Percentiles rank a stretch among this genome's conserved stretches.
Conservation (phyloP, 92 coral and sea anemone genomes). For the Phymanthus crucifer region DNA sequence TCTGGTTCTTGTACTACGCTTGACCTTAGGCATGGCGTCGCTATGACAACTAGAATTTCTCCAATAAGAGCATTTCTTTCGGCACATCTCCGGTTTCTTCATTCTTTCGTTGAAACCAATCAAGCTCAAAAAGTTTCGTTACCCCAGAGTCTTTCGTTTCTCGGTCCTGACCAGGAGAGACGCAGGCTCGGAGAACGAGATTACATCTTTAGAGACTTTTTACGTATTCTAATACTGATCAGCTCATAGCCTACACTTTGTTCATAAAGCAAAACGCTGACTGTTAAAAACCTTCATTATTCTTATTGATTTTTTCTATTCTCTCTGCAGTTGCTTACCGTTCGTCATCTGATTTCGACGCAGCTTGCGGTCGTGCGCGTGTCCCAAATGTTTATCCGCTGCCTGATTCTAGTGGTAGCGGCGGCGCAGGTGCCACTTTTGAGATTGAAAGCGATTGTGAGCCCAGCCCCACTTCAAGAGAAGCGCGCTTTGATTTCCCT, state of each 20-base stretch:
- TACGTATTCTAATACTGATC: neutral
- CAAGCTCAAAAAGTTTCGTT: too few species aligned
- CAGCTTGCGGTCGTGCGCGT: conserved; percentile 98
- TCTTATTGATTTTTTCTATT: neutral
- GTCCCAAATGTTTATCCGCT: conserved; percentile 61
- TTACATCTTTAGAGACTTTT: too few species aligned
- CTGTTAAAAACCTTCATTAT: neutral
- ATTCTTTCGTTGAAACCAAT: too few species aligned
- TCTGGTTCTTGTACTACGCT: too few species aligned
- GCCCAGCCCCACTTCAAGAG: conserved; percentile 66
- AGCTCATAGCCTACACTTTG: neutral
- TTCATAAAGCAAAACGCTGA: neutral
- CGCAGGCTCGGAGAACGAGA: too few species aligned
- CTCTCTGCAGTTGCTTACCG: conserved; percentile 34
- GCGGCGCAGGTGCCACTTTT: conserved; percentile 52
- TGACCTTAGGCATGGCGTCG: too few species aligned
- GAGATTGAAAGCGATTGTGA: conserved; percentile 85
- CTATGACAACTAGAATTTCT: too few species aligned
- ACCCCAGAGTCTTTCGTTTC: too few species aligned
- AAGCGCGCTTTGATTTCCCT: conserved; percentile 84
- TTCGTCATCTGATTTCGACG: conserved; percentile 87
- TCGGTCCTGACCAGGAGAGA: too few species aligned
- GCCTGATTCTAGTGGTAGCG: conserved; percentile 52
- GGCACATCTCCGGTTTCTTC: too few species aligned
- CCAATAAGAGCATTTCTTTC: too few species aligned